Evolutionary conservation across 2,113 vertebrate species (phyloP), one percentile per base, ranked within the genome.

Genomic region (Tenrec ecaudatus): DNA sequence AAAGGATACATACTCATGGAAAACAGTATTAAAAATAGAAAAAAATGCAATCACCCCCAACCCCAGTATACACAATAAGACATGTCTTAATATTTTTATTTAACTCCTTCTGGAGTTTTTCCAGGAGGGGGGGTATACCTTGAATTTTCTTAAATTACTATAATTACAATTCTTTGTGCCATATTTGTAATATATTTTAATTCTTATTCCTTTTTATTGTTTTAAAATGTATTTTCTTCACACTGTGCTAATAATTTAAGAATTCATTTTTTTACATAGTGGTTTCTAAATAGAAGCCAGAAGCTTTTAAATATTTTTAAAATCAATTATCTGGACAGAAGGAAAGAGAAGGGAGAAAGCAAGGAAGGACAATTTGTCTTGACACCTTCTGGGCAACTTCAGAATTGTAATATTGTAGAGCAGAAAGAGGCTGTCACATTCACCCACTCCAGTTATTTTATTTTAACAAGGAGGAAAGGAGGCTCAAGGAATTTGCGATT

Each of bases 21-120:
- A 77, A 27, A 25, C 19, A 90, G 20, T 62, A 95, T 82, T 85
- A 77, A 68, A 86, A 90, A 81, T 14, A 82, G 11, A 79, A n/a
- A 15, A 80, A 73, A 91, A 11, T 75, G 36, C 16, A 64, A 62
- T 78, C 66, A 66, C 17, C 22, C 31, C 43, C 20, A 64, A 27
- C 62, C 36, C 33, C 4, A 62, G 9, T 20, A 40, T n/a, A 73
- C 1, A 12, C 62, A 80, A 9, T 31, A 31, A 69, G 36, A 76
- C 7, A 57, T 11, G 47, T 60, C 86, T 60, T 80, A 22, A 69
- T 62, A 82, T 79, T 88, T 88, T 60, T 4, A 62, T 66, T 58
- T 43, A 88, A 3, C 8, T 87, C 31, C 36, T 40, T 82, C 9
- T 73, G 27, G 66, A 22, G 1, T 29, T 36, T 27, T 66, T 76